Base-by-base conservation (phyloP, 1,140 invertebrate species). In the Helicorthomorpha holstii region DNA sequence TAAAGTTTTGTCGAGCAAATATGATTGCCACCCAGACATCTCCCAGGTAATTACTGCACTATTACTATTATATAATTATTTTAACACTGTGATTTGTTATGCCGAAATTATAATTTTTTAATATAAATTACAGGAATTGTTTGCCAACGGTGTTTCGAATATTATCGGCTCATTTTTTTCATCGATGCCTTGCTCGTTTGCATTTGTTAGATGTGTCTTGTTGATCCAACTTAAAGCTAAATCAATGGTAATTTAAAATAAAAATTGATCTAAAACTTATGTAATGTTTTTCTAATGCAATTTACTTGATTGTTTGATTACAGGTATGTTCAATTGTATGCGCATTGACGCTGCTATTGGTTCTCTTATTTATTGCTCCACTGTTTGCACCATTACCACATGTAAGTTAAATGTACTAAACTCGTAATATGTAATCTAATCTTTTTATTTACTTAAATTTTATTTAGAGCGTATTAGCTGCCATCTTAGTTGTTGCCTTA, bases 1-100 rank as follows among this genome's bases (percentile, higher is more conserved):
- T 0, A 73, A 93, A 53, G 88, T 93, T 45, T 86, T 94, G 65
- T 86, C 90, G 1, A 76, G 81, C 57, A 92, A 89, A 66, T 73
- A 84, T 51, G 79, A 83, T 56, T 96, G 95, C 62, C 79, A 86
- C 57, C 74, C 96, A 1, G 77, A 89, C 56, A 72, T 85, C 0
- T 95, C 92, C 68, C 92, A 80, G 72, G 60, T 59, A 56, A n/a
- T n/a, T n/a, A n/a, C n/a, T n/a, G n/a, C n/a, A n/a, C n/a, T n/a
- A n/a, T n/a, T n/a, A n/a, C n/a, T n/a, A n/a, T n/a, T n/a, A n/a
- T n/a, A n/a, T n/a, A n/a, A n/a, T n/a, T n/a, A n/a, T n/a, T n/a
- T 34, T 7, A 34, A 7, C 29, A 7, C 29, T 7, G 29, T 34
- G 16, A 7, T 34, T 34, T 34, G 29, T n/a, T n/a, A n/a, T n/a